phyloP scores from a whole-genome alignment of 2,113 vertebrate genomes.

The Steatornis caripensis region DNA sequence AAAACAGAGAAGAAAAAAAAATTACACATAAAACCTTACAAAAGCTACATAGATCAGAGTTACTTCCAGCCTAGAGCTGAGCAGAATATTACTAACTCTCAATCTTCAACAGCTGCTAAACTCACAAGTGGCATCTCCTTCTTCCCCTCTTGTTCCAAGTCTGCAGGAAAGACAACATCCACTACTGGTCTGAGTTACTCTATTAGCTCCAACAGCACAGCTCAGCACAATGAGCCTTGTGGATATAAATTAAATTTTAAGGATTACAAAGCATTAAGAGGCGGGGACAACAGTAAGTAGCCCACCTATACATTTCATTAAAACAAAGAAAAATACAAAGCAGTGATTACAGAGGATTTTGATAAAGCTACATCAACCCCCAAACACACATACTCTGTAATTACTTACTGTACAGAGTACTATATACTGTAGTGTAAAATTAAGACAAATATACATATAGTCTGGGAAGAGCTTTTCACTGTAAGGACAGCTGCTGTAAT shows the following conservation, averaged over 20 bases:
- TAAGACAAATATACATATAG: background rate
- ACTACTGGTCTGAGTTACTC: background rate
- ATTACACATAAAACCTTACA: background rate
- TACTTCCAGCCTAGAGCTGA: background rate
- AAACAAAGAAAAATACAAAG: background rate
- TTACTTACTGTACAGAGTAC: background rate
- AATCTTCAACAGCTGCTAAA: background rate
- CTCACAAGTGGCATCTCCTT: background rate
- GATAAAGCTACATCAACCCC: background rate
- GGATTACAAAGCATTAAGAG: background rate
- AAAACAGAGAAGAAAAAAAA: background rate
- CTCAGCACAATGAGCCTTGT: background rate
- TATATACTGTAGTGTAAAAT: background rate
- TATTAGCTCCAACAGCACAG: background rate
- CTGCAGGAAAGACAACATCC: accelerated
- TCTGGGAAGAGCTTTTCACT: background rate
- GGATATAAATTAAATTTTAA: background rate
- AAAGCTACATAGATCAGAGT: background rate
- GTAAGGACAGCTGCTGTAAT: background rate
- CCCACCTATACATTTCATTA: background rate
- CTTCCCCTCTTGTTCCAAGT: background rate
- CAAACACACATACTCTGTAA: background rate
- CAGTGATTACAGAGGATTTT: background rate
- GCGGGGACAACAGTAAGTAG: background rate
- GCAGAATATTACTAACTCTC: background rate